Base-by-base conservation (phyloP, 2,888 invertebrate genomes). In the Caenorhabditis afra region DNA sequence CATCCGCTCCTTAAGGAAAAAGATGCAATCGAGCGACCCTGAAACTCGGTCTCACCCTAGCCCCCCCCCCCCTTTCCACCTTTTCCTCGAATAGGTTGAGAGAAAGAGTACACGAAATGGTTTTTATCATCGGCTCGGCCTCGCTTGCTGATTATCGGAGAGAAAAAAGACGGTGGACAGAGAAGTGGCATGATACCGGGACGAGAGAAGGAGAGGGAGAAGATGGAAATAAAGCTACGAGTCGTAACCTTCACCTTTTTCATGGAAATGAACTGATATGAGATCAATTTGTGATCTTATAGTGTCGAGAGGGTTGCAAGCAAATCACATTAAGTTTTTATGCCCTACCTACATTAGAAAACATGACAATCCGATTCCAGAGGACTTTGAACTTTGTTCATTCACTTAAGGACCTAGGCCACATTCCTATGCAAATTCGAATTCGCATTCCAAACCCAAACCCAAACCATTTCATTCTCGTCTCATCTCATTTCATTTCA, bases 221-320 rank as follows among this genome's bases (percentile, higher is more conserved):
- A 62, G 71, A 62, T 64, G 57, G 71, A 71, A 55, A 70, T 49
- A 37, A 41, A 59, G 64, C 55, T 68, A 61, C 52, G 35, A 44
- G 37, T 50, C 44, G 18, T 47, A 29, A 29, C 29, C 29, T 70
- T 61, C n/a, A n/a, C n/a, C 50, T 39, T 71, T 68, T 71, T 71
- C 64, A 62, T 71, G 62, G 71, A 71, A 64, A 71, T 49, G 49
- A 49, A 41, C 71, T 71, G 71, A 71, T 71, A 71, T 71, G 57
- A 71, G 71, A 64, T 71, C 71, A 71, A 39, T 41, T 71, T 71
- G 71, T 71, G 71, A 71, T 53, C 71, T 71, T 49, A 50, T 52
- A 44, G 35, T 41, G 41, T 4, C 45, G 65, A n/a, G 29, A 61
- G 3, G 20, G 18, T 66, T 53, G 65, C 65, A 65, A 16, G 18